phyloP scores from a whole-genome alignment of 1,140 invertebrate genomes.

The Trachelipus rathkii region DNA sequence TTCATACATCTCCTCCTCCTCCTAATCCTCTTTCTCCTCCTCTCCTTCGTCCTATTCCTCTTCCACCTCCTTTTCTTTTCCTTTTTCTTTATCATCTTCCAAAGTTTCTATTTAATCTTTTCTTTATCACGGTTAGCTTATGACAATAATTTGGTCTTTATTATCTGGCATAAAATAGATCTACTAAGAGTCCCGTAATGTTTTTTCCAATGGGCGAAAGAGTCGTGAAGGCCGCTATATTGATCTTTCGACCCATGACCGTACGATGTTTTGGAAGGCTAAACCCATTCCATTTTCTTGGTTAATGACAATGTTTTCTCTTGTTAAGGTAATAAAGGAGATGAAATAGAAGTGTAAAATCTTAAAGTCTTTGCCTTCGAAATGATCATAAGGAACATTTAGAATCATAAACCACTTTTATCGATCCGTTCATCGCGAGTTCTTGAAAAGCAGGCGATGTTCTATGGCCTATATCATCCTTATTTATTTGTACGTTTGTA shows the following conservation, averaged over 20 bases:
- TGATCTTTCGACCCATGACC: not conserved
- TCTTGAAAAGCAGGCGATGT: too few species aligned
- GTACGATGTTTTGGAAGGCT: not conserved
- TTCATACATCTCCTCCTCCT: not conserved
- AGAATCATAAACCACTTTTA: not conserved
- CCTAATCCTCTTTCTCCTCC: not conserved
- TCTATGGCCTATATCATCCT: too few species aligned
- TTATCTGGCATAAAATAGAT: not conserved
- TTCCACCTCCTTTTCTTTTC: not conserved
- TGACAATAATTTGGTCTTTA: not conserved
- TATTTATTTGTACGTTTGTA: too few species aligned
- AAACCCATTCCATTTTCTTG: not conserved
- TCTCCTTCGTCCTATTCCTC: not conserved
- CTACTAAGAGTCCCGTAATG: not conserved
- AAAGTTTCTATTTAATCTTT: not conserved
- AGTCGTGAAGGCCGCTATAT: not conserved
- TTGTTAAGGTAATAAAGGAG: not conserved
- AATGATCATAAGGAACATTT: not conserved
- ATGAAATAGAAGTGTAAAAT: not conserved
- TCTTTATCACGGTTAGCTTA: not conserved
- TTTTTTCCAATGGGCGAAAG: not conserved
- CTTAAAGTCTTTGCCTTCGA: not conserved
- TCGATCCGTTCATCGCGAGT: too few species aligned
- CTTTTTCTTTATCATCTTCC: not conserved
- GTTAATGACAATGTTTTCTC: not conserved